Conservation (phyloP, 2,113 vertebrate species). For the Microcebus tavaratra region DNA sequence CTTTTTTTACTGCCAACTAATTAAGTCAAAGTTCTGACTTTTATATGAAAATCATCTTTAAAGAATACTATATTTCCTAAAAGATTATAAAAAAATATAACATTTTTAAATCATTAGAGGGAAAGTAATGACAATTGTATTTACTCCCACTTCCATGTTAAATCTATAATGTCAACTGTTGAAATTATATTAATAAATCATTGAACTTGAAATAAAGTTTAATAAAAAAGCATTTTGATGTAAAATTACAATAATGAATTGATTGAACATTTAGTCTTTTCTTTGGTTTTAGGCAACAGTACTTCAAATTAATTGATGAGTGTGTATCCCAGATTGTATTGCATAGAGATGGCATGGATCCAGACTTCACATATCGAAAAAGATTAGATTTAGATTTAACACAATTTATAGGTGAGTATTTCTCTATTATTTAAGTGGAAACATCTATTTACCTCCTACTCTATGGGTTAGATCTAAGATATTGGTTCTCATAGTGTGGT, state of each 20-base stretch:
- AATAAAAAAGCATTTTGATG: not conserved
- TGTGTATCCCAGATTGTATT: conserved; percentile 97
- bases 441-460: not conserved
- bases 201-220: not conserved
- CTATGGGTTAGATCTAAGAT: not conserved
- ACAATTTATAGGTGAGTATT: conserved; percentile 92
- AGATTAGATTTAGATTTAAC: conserved; percentile 95
- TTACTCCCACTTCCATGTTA: not conserved
- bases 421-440: not conserved
- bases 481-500: not conserved
- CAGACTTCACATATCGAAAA: conserved; percentile 97
- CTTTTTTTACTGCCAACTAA: not conserved
- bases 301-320: conserved; percentile 98
- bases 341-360: conserved; percentile 95
- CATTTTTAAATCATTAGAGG: not conserved
- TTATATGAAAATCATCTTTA: not conserved
- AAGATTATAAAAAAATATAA: not conserved
- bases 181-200: not conserved
- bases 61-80: not conserved
- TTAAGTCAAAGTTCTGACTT: conserved; percentile 33
- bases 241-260: not conserved
- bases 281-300: conserved; percentile 89
- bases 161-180: not conserved
- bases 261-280: conserved; percentile 48
- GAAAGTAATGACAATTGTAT: not conserved